Evolutionary conservation across 2,113 vertebrate species (phyloP).

Genomic region (Oophaga pumilio): DNA sequence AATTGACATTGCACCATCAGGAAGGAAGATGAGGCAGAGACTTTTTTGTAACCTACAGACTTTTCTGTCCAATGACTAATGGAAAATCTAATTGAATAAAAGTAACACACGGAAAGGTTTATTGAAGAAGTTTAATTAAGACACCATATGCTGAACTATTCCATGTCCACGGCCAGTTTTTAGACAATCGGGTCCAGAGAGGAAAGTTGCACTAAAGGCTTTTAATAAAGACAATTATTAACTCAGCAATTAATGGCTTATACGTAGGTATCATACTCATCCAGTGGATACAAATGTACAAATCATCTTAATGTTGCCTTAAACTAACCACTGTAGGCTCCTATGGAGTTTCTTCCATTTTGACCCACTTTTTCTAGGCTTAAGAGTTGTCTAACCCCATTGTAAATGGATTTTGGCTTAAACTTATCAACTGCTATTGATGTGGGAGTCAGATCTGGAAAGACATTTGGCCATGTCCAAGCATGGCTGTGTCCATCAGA

Average conservation of each 20-base stretch:
- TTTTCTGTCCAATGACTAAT: constrained; percentile 19
- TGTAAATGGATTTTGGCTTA: too few species aligned
- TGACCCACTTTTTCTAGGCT: too few species aligned
- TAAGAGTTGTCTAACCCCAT: too few species aligned
- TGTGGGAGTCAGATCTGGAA: too few species aligned
- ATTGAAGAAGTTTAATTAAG: neutral
- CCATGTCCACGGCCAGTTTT: neutral
- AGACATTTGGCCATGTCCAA: too few species aligned
- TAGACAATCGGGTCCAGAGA: neutral
- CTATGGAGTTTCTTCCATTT: too few species aligned
- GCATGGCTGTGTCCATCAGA: too few species aligned
- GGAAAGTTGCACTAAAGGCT: neutral
- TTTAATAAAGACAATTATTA: neutral
- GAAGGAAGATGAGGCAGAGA: neutral
- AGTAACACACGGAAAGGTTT: neutral
- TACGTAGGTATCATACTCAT: neutral
- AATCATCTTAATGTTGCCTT: too few species aligned
- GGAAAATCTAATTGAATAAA: constrained; percentile 14
- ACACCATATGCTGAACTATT: neutral
- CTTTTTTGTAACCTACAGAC: constrained; percentile 7
- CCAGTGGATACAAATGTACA: too few species aligned
- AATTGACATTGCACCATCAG: neutral
- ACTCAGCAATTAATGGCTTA: neutral
- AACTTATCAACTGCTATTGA: too few species aligned
- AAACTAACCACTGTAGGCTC: too few species aligned